phyloP scores from a whole-genome alignment of 1,140 invertebrate species.

The Dendrolimus kikuchii region DNA sequence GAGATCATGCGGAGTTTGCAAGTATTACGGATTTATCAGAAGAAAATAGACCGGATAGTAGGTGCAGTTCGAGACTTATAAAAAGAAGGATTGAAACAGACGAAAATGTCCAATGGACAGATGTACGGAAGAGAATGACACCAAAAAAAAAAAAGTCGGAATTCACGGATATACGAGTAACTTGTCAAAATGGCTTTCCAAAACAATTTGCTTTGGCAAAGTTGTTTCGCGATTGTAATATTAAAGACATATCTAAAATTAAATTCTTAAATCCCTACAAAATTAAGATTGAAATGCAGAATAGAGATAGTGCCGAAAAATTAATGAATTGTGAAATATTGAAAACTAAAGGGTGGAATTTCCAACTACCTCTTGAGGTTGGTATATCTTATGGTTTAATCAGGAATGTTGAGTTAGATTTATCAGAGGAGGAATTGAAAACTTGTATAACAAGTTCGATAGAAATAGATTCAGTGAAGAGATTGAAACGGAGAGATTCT shows the following conservation, averaged over 20 bases:
- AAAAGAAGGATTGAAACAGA: too few species aligned
- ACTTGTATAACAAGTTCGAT: slow-evolving; percentile 7
- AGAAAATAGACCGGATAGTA: too few species aligned
- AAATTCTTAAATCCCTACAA: slow-evolving; percentile 19
- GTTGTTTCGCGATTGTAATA: slow-evolving; percentile 10
- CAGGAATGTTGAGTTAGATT: slow-evolving; percentile 14
- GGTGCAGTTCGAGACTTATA: too few species aligned
- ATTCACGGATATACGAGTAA: neutral
- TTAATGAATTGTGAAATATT: slow-evolving; percentile 8
- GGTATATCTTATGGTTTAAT: slow-evolving; percentile 13
- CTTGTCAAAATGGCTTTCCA: slow-evolving; percentile 6
- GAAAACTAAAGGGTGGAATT: slow-evolving; percentile 5
- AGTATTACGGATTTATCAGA: too few species aligned
- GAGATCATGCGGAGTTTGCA: too few species aligned
- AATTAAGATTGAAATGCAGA: slow-evolving; percentile 12
- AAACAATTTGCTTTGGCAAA: slow-evolving; percentile 20
- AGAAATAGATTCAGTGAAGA: slow-evolving; percentile 7
- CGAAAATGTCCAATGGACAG: too few species aligned
- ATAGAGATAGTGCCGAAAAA: slow-evolving; percentile 4
- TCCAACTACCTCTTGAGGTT: slow-evolving; percentile 13
- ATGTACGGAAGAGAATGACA: too few species aligned
- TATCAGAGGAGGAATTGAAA: slow-evolving; percentile 12
- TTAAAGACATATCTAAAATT: slow-evolving; percentile 7
- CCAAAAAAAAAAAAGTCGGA: too few species aligned
- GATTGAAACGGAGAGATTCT: slow-evolving; percentile 5